A percentile compares a stretch with the other conserved stretches of the same genome.
Evolutionary conservation across 2,113 vertebrate genomes (phyloP).

Genomic region (Marcusenius ussheri): DNA sequence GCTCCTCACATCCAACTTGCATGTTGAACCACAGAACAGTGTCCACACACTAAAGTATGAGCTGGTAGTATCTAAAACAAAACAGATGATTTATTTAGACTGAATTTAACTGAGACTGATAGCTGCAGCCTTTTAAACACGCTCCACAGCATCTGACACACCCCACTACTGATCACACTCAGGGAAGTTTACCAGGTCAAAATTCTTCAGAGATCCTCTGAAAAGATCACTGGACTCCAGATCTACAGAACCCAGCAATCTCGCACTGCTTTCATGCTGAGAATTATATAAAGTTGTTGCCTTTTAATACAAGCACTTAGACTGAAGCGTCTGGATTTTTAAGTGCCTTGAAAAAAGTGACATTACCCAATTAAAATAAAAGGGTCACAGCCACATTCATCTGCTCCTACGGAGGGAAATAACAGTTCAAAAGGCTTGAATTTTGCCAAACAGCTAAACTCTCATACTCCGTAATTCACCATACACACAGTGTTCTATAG

Average conservation of each 20-base stretch:
- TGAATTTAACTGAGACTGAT: neutral
- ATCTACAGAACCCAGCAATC: neutral
- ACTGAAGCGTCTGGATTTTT: neutral
- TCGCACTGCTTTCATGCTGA: neutral
- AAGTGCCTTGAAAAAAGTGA: neutral
- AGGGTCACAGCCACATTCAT: neutral
- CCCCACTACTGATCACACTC: neutral
- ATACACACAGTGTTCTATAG: neutral
- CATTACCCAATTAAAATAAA: neutral
- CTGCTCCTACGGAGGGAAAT: neutral
- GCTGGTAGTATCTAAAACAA: neutral
- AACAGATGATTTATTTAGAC: neutral
- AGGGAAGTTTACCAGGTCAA: neutral
- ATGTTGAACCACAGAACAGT: neutral
- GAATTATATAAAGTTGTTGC: neutral
- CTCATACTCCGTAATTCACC: neutral
- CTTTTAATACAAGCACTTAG: neutral
- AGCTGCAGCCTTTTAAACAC: neutral
- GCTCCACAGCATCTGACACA: neutral
- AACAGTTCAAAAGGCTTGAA: neutral
- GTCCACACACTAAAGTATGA: neutral
- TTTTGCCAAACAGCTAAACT: neutral
- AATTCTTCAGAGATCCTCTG: neutral
- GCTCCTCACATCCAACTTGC: no score
- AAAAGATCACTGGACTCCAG: neutral